Base-by-base conservation (phyloP, 2,113 vertebrate genomes). In the Neolamprologus cancellatus region DNA sequence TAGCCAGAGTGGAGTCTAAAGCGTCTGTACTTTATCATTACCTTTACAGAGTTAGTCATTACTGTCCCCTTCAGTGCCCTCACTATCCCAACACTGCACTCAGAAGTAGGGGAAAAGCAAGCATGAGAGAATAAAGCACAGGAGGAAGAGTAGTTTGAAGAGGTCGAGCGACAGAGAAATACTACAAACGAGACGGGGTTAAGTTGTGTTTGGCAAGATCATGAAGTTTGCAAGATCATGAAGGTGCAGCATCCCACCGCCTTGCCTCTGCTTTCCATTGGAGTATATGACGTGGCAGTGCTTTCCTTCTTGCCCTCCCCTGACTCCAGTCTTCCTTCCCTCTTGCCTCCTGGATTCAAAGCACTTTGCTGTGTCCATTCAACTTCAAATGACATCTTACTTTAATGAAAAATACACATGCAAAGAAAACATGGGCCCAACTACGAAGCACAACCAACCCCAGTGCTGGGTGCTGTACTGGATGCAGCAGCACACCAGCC, bases 1-100 rank as follows among this genome's bases (percentile, higher is more conserved):
- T 71, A 92, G 92, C 91, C 91, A 93, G 84, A 91, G 89, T 91
- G 86, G 89, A 94, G 91, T 93, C 90, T 91, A 93, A 91, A 92
- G 88, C 66, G 57, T 87, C 90, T 92, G 87, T 91, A 87, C 91
- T 94, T 94, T 93, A 89, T 94, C 93, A 95, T 94, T 95, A 95
- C 94, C 92, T 94, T 92, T 94, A 90, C 83, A 86, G 92, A 94
- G 86, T 94, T 90, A 93, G 90, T 95, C 94, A 94, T 94, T 93
- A 94, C 89, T 88, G 93, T 93, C 91, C 92, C 90, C 86, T 89
- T 84, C 79, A 85, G 91, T 92, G 93, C 88, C 88, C 88, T 89
- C 76, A 59, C 92, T 83, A 81, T 86, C 86, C 87, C 91, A 91
- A 84, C 83, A 88, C 81, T 50, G 66, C 80, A 80, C 86, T 89